phyloP scores from a whole-genome alignment of 2,797 vertebrate genomes.

The Oceanodroma leucorhoa region DNA sequence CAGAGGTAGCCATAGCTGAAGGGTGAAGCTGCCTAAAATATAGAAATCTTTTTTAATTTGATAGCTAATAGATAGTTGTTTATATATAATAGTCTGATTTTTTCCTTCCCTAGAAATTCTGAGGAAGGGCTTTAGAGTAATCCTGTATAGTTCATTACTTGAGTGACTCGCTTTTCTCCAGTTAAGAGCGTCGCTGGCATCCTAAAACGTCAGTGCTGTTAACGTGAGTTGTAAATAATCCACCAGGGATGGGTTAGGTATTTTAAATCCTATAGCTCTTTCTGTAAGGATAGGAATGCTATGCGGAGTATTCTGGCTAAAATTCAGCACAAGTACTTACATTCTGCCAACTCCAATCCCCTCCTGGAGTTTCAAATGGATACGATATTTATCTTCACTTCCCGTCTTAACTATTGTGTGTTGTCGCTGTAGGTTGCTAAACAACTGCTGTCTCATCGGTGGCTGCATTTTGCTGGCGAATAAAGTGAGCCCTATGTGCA shows the following conservation, averaged over 20 bases:
- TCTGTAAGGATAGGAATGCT: conserved; percentile 19
- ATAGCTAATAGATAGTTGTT: background rate
- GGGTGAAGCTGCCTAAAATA: background rate
- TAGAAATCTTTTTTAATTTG: background rate
- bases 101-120: background rate
- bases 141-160: background rate
- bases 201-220: background rate
- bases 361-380: conserved; percentile 52
- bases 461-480: background rate
- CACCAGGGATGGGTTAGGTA: background rate
- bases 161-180: background rate
- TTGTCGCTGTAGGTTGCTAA: conserved; percentile 54
- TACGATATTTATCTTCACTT: conserved; percentile 45
- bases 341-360: conserved; percentile 45
- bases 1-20: background rate
- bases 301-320: conserved; percentile 21
- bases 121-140: background rate
- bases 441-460: conserved; percentile 49
- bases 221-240: background rate
- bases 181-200: background rate
- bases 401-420: background rate
- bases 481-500: background rate
- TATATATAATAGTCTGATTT: background rate
- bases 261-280: conserved; percentile 32
- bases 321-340: background rate